Evolutionary conservation across 37 sponge, comb jelly and placozoan genomes (phyloP).

Genomic region (Agelas oroides): DNA sequence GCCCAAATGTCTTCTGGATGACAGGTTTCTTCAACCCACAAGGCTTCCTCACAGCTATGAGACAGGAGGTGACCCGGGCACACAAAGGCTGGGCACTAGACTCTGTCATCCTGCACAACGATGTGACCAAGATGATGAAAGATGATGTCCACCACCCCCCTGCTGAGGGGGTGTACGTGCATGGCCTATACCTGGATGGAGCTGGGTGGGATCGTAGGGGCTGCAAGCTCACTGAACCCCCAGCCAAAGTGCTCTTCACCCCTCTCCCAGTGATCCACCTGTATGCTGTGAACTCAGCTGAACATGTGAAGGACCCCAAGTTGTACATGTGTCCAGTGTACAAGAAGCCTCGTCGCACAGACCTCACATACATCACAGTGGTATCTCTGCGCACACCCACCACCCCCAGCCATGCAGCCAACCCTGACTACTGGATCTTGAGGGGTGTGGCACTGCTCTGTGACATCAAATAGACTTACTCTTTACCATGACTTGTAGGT

Average conservation of each 20-base stretch:
- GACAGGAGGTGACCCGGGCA: slow-evolving; percentile 95
- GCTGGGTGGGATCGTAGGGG: slow-evolving; percentile 94
- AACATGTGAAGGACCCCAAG: slow-evolving; percentile 80
- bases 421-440: slow-evolving; percentile 97
- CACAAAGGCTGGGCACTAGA: slow-evolving; percentile 99
- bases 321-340: slow-evolving; percentile 97
- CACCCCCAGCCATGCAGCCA: slow-evolving; percentile 67
- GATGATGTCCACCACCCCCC: slow-evolving; percentile 92
- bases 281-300: slow-evolving; percentile 90
- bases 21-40: slow-evolving; percentile 99
- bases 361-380: slow-evolving; percentile 97
- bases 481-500: no score
- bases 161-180: slow-evolving; percentile 94
- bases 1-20: slow-evolving; percentile 99
- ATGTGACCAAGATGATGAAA: slow-evolving; percentile 88
- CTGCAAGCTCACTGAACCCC: slow-evolving; percentile 82
- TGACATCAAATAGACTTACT: slow-evolving; percentile 93
- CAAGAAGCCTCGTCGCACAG: slow-evolving; percentile 98
- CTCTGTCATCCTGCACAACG: slow-evolving; percentile 93
- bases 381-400: slow-evolving; percentile 81
- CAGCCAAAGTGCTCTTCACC: slow-evolving; percentile 93
- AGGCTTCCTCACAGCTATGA: slow-evolving; percentile 98
- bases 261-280: slow-evolving; percentile 96
- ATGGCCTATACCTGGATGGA: slow-evolving; percentile 94
- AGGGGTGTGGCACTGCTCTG: slow-evolving; percentile 98